These are phyloP conservation scores for Scleropages formosus DNA, from an alignment of 2,797 vertebrate genomes.

Conservation along the genomic window DNA sequence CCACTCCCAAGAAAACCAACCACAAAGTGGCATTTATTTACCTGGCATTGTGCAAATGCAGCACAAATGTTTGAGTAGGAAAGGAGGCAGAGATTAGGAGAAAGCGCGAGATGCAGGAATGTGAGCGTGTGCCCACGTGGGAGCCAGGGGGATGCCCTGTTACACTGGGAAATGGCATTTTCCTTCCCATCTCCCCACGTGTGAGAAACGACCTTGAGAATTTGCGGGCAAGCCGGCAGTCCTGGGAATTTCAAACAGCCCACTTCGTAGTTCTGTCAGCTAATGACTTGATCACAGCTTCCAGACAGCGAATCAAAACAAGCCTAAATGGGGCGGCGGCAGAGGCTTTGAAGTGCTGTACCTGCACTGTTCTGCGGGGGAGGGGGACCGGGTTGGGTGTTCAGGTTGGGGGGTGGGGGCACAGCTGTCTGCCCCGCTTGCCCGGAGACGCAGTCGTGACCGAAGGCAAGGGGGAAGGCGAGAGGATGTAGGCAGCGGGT, in stretches of 20 bases:
- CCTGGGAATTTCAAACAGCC: conserved; percentile 4
- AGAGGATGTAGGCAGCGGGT: conserved; percentile 60
- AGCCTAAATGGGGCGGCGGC: neutral
- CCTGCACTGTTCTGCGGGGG: conserved; percentile 16
- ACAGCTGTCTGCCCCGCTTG: neutral
- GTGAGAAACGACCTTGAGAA: conserved; percentile 19
- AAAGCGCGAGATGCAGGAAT: conserved; percentile 30
- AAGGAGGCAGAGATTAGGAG: conserved; percentile 32
- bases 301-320: conserved; percentile 20
- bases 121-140: neutral
- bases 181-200: neutral
- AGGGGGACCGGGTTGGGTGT: conserved; percentile 10
- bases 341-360: conserved; percentile 9
- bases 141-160: neutral
- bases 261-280: neutral
- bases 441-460: neutral
- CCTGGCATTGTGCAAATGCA: conserved; percentile 29
- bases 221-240: neutral
- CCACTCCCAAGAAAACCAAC: conserved; percentile 2
- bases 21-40: conserved; percentile 10
- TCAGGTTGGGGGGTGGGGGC: conserved; percentile 30
- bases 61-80: conserved; percentile 31
- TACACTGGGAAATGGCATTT: neutral
- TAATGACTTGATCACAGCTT: conserved; percentile 29
- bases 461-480: conserved; percentile 36